Base-by-base conservation (phyloP, 1,140 invertebrate genomes). In the Thereuonema tuberculata region DNA sequence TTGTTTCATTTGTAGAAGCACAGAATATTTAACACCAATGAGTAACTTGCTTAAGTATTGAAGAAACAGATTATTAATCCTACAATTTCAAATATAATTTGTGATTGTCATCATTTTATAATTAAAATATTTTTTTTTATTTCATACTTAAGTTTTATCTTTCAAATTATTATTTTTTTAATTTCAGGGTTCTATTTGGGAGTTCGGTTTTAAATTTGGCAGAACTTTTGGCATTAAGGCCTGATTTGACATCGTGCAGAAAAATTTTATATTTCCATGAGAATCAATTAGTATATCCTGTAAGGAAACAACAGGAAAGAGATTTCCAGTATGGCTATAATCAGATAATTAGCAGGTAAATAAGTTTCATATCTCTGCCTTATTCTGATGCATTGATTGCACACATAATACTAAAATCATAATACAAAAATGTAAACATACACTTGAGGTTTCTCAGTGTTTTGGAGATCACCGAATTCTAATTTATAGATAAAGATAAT, bases 201-300 rank as follows among this genome's bases (percentile, higher is more conserved):
- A 86, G 83, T 65, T 84, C 82, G n/a, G 84, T 87, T 21, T 69
- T 87, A 2, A 85, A 83, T 67, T 70, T 88, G 63, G 77, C 82
- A 21, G 85, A 88, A 70, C 71, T 88, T 14, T 61, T 85, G 23
- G 83, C 82, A 0, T 66, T 87, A 1, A 69, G 84, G 57, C 80
- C 80, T 17, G 83, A 87, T 69, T 70, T 88, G 2, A 68, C 67
- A 2, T 59, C 60, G 1, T 67, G 80, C 24, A 74, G 77, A 20
- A 88, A 87, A 72, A 77, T 87, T 31, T 68, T 87, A 1, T 88
- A 87, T 68, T 87, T 88, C 66, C 86, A 88, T 71, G 86, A 88
- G 73, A 88, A 88, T 69, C 85, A 88, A 70, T 69, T 88, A 25
- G 72, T 81, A 0, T 88, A 87, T 74, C 86, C 86, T 1, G 78